These are phyloP conservation scores for Cactoblastis cactorum DNA, from an alignment of 2,888 invertebrate species.

Conservation along the genomic window DNA sequence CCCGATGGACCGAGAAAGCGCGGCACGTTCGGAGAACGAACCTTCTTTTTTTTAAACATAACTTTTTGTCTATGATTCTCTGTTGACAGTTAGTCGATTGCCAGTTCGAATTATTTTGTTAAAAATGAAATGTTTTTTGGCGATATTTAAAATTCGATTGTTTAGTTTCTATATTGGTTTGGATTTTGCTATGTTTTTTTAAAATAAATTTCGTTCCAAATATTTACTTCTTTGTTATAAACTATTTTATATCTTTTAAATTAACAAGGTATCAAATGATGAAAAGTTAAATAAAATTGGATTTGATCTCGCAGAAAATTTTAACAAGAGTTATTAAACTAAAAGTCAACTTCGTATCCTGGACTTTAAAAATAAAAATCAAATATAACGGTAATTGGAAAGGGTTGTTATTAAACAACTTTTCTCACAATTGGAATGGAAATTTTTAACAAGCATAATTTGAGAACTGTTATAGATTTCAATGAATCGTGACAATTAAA, in stretches of 20 bases:
- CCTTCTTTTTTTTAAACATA: constrained; percentile 38
- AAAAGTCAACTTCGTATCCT: constrained; percentile 43
- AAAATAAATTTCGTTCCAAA: too few relatives aligned
- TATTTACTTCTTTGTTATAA: too few relatives aligned
- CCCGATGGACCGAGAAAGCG: constrained; percentile 77
- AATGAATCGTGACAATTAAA: constrained; percentile 60
- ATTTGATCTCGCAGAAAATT: constrained; percentile 57
- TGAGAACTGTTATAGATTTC: constrained; percentile 34
- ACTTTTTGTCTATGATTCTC: constrained; percentile 39
- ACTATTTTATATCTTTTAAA: not conserved
- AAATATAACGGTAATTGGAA: constrained; percentile 37
- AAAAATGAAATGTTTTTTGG: not conserved
- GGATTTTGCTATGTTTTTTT: too few relatives aligned
- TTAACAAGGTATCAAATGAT: too few relatives aligned
- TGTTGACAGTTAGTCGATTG: constrained; percentile 16
- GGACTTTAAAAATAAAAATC: constrained; percentile 41
- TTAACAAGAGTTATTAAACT: constrained; percentile 59
- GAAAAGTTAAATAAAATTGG: constrained; percentile 14
- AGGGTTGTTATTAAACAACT: constrained; percentile 53
- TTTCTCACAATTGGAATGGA: constrained; percentile 69
- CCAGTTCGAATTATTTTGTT: not conserved
- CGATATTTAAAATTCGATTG: not conserved
- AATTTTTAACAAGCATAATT: constrained; percentile 69
- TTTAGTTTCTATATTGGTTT: too few relatives aligned
- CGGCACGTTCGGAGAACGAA: constrained; percentile 64